Evolutionary conservation across 2,797 vertebrate species (phyloP), one percentile per base, ranked within the genome.

Genomic region (Spondyliosoma cantharus): DNA sequence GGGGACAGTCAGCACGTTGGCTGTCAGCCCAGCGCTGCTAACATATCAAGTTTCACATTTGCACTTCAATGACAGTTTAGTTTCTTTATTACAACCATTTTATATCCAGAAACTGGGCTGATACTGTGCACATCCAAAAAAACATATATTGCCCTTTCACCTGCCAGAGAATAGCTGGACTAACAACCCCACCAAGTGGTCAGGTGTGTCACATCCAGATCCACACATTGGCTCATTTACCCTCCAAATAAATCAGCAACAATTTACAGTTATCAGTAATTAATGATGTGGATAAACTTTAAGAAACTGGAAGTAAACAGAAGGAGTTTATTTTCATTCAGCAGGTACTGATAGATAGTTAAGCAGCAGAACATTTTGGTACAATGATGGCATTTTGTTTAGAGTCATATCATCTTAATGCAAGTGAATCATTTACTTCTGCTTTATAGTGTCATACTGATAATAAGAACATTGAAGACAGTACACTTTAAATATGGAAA

Each of bases 131-230:
- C 14, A 61, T 42, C 46, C 56, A 74, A 56, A 32, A 77, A 65
- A 61, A 42, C 49, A 16, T 46, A 57, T 20, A 24, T 29, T 90
- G 86, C 85, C 91, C 92, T 92, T 90, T 93, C 91, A 93, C 92
- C 93, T 92, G 87, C 53, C 53, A 29, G 52, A 72, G 63, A 53
- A 93, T 93, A 89, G 82, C 87, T 94, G 91, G 92, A 91, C 89
- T 86, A 89, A 94, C 91, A 89, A 91, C 92, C 85, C 93, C 93
- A 91, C 91, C 92, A 87, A 93, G 93, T 94, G 93, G 93, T 87
- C 89, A 93, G 91, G 91, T 90, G 85, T 74, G 83, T 90, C 89
- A 93, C 71, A 58, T 82, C 74, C 70, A 59, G 64, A 63, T 54
- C 59, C 25, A 49, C 27, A 70, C 48, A 46, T 25, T 60, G 20